Evolutionary conservation across 2,888 invertebrate genomes (phyloP), one percentile per base, ranked within the genome.

Genomic region (Megalurothrips usitatus): DNA sequence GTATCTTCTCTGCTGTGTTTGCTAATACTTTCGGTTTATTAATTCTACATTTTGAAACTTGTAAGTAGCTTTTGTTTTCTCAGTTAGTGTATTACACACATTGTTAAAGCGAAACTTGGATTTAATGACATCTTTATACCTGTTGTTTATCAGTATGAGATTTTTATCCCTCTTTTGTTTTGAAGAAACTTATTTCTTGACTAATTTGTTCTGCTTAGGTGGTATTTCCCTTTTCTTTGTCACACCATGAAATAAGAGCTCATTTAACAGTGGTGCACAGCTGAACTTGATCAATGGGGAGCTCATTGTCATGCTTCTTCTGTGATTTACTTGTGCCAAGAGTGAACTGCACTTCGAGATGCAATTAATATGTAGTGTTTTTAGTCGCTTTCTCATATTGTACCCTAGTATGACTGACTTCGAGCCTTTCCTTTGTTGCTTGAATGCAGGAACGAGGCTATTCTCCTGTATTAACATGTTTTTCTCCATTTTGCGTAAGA

Each of bases 301-400:
- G 23, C 68, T 75, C n/a, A 11, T 26, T 75, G 68, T 75, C 68
- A 75, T 26, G 26, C 23, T 75, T 75, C 68, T 75, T 75, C 68
- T 75, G 68, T 75, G 68, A 75, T 75, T 26, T 1, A 75, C 23
- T 26, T 26, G 68, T 75, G 68, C 68, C 68, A 75, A 75, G 68
- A 26, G 68, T 23, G 0, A 75, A 23, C 23, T 26, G 68, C 68
- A 75, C 68, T 75, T 14, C 14, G 23, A 75, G n/a, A 26, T 75
- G 68, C 68, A 75, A 75, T 75, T 26, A 75, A 75, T 75, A 26
- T 75, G 10, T n/a, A 26, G 68, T 75, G 8, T 75, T 68, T 26
- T 26, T 26, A 68, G 68, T 75, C 26, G 68, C 11, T 75, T 75
- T 10, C 12, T 75, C 23, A 75, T 75, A 2, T 75, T 6, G 26